Evolutionary conservation across 1,140 invertebrate genomes (phyloP), one percentile per base, ranked within the genome.

Genomic region (Drosophila carrolli): DNA sequence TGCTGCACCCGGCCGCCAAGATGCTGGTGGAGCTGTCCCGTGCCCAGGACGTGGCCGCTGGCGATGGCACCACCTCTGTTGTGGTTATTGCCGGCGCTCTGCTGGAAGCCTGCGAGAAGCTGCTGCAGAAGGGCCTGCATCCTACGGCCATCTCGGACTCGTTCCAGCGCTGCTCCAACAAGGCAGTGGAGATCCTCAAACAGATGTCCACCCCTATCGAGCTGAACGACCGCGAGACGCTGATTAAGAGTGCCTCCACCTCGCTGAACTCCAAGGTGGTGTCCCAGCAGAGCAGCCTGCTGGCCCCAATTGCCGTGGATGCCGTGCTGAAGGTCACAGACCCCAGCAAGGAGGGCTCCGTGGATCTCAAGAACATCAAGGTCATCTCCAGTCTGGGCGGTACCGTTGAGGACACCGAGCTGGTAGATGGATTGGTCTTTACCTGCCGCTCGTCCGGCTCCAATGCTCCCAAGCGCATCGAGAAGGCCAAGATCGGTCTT

Each of bases 221-320:
- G 88, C 93, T 99, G 11, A 93, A 93, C 40, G 98, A 99, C 93
- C 96, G 96, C 91, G 96, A 97, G 81, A 96, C 96, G 51, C 93
- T 99, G 2, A 93, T 98, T 38, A 98, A 99, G 93, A 98, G 97
- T 93, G 99, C 99, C 37, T 97, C 98, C 8, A 99, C 99, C 27
- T 98, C 98, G 8, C 93, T 99, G 2, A 99, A 99, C 93, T 99
- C 99, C 0, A 99, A 99, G 94, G 98, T 99, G 54, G 99, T 99
- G 0, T 99, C 98, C 1, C 98, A 99, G 93, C 98, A 99, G 92
- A 98, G 98, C 4, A 97, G 96, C 90, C 94, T 98, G 46, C 93
- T 99, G 66, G 98, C 98, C 19, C 98, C 99, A 19, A 96, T 99
- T 82, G 98, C 99, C 75, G 99, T 99, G 0, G 96, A 99, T 93